Evolutionary conservation across 2,888 invertebrate genomes (phyloP), one percentile per base, ranked within the genome.

Genomic region (Pterostichus madidus): DNA sequence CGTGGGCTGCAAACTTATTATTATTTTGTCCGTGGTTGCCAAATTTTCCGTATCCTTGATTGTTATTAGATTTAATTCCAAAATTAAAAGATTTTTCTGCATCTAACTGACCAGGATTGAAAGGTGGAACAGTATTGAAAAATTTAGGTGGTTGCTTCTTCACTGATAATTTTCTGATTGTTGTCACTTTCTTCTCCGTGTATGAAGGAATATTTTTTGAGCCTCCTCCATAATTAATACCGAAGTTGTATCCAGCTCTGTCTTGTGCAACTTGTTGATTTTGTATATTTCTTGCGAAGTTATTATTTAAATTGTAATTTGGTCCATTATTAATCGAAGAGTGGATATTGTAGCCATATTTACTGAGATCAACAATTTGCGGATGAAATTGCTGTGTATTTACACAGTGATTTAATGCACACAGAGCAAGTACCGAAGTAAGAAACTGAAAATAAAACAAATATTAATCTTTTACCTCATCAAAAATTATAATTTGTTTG

Each of bases 391-490:
- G 32, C 11, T 49, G 49, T 11, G 64, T 13, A 64, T 32, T 64
- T 31, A 35, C 31, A 5, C 32, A n/a, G 11, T 64, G n/a, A 32
- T 11, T 64, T 64, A 64, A 64, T 13, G 35, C 13, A 32, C 5
- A 35, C 6, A 64, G 35, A 35, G 39, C 5, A 39, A 64, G 11
- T 64, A 35, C n/a, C 11, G 13, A 11, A 64, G 35, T 35, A 35
- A 64, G n/a, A 64, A 64, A 1, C 64, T 64, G 64, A 13, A 64
- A 35, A 6, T 59, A 24, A 61, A 64, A 64, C 6, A 64, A 39
- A 35, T 49, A 49, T 64, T 35, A 35, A 32, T 53, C 5, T 6
- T 53, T 17, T 0, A 53, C 49, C 49, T 49, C 13, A 49, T 17
- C 24, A 24, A 24, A 24, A 24, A 24, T n/a, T n/a, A n/a, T n/a